Conservation (phyloP, 2,888 invertebrate genomes). For the Thereva nobilitata region DNA sequence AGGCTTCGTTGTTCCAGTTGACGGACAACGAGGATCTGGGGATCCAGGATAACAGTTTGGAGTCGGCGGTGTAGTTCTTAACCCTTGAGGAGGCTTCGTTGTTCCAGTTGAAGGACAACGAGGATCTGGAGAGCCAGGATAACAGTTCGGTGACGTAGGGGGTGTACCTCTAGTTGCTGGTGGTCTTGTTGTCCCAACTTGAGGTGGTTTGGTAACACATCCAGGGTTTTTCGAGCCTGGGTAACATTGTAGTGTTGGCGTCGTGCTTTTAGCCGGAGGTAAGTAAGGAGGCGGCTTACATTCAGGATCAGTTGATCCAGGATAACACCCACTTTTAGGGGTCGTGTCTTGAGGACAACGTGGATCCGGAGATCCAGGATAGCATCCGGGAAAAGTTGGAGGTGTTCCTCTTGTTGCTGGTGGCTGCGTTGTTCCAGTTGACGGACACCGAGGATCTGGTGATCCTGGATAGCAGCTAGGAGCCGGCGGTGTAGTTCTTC, state of each 20-base stretch:
- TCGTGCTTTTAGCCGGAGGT: not conserved
- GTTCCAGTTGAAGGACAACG: constrained; percentile 28
- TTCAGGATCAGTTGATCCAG: constrained; percentile 58
- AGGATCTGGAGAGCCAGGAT: constrained; percentile 5
- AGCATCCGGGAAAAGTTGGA: constrained; percentile 45
- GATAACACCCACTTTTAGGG: constrained; percentile 51
- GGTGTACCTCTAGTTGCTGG: constrained; percentile 43
- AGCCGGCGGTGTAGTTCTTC: no score
- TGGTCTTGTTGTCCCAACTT: constrained; percentile 37
- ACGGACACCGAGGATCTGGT: no score
- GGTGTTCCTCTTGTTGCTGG: not conserved
- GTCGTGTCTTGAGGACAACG: constrained; percentile 54
- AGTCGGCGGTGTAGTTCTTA: constrained; percentile 39
- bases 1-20: constrained; percentile 7
- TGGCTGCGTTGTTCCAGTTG: constrained; percentile 22
- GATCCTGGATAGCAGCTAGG: constrained; percentile 45
- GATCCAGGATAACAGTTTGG: constrained; percentile 12
- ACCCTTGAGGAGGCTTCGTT: constrained; percentile 27
- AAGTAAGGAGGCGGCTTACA: constrained; percentile 49
- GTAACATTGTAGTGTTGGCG: constrained; percentile 44
- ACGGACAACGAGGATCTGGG: constrained; percentile 39
- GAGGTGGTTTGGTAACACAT: constrained; percentile 41
- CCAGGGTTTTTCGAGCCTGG: constrained; percentile 51
- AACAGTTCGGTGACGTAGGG: constrained; percentile 38
- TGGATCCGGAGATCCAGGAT: constrained; percentile 51